Base-by-base conservation (phyloP, 2,797 vertebrate genomes). In the Passerculus sandwichensis region DNA sequence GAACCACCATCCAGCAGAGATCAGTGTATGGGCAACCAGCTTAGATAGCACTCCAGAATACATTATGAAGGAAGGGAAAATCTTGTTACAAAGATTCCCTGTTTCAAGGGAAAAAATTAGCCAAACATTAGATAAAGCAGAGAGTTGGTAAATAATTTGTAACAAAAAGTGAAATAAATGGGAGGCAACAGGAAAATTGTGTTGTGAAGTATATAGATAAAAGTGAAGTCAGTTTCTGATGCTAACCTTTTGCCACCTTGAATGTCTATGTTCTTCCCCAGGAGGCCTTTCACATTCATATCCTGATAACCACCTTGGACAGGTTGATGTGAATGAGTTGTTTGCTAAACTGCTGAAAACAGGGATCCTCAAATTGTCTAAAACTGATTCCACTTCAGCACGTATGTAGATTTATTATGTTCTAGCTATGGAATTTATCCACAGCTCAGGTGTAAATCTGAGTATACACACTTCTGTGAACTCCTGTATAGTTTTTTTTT, bases 261-360 rank as follows among this genome's bases (percentile, higher is more conserved):
- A 45, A 64, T 61, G 14, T 65, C 2, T 4, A 0, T 95, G 51
- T 78, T 88, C 54, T 72, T 81, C 30, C 88, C 11, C 80, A 97
- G 97, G 96, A 97, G 98, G 88, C 36, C 92, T 98, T 40, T 98
- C 98, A 76, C 98, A 98, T 93, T 92, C 94, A 34, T 98, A 98
- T 60, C 96, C 98, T 48, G 99, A 99, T 97, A 99, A 99, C 97
- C 99, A 99, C 97, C 98, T 99, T 13, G 99, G 99, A 27, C 99
- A 99, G 96, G 97, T 99, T 22, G 99, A 99, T 95, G 99, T 99
- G 79, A 99, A 99, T 78, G 98, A 99, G 92, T 97, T 99, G 50
- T 98, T 99, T 81, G 97, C 99, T 93, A 99, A 99, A 96, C 98
- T 99, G 89, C 97, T 99, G 92, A 98, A 98, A 90, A 99, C 97